Percentiles rank a stretch among this genome's conserved stretches.
phyloP scores from a whole-genome alignment of 2,113 vertebrate genomes.

The Albula glossodonta region DNA sequence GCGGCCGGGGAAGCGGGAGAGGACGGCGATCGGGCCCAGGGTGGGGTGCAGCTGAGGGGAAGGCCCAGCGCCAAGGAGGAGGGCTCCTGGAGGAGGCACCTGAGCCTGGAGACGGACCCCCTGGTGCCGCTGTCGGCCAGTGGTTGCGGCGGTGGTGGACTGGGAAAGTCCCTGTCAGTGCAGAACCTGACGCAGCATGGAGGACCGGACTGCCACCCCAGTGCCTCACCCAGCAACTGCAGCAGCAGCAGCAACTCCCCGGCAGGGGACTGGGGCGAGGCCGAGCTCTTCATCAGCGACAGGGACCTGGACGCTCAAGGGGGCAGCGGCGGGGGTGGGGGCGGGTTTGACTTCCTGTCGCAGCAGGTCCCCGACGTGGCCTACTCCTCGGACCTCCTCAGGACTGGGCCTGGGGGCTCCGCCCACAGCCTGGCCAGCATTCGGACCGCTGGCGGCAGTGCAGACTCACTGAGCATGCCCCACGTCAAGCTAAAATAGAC shows the following conservation, averaged over 20 bases:
- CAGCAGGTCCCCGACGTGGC: slow-evolving; percentile 69
- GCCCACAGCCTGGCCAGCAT: slow-evolving; percentile 61
- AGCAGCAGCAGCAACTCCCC: slow-evolving; percentile 80
- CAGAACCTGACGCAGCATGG: slow-evolving; percentile 86
- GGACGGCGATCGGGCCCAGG: slow-evolving; percentile 53
- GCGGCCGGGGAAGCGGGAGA: slow-evolving; percentile 53
- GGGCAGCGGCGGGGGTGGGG: slow-evolving; percentile 40
- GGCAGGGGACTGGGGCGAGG: slow-evolving; percentile 84
- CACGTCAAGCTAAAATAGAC: slow-evolving; percentile 89
- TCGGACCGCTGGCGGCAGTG: slow-evolving; percentile 71
- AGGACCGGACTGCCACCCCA: slow-evolving; percentile 74
- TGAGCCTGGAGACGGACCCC: slow-evolving; percentile 85
- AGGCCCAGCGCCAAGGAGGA: slow-evolving; percentile 75
- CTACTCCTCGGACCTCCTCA: slow-evolving; percentile 82
- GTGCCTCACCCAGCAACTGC: slow-evolving; percentile 73
- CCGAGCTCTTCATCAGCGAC: slow-evolving; percentile 90
- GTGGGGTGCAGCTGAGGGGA: slow-evolving; percentile 64
- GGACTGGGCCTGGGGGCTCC: slow-evolving; percentile 80
- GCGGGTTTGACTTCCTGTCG: slow-evolving; percentile 72
- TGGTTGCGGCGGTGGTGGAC: slow-evolving; percentile 61
- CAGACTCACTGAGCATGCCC: slow-evolving; percentile 82
- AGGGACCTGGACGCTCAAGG: slow-evolving; percentile 79
- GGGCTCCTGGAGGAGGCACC: slow-evolving; percentile 82
- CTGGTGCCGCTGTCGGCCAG: slow-evolving; percentile 78
- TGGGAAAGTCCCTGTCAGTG: slow-evolving; percentile 88